Evolutionary conservation across 2,888 invertebrate genomes (phyloP).

Genomic region (Ceramica pisi): DNA sequence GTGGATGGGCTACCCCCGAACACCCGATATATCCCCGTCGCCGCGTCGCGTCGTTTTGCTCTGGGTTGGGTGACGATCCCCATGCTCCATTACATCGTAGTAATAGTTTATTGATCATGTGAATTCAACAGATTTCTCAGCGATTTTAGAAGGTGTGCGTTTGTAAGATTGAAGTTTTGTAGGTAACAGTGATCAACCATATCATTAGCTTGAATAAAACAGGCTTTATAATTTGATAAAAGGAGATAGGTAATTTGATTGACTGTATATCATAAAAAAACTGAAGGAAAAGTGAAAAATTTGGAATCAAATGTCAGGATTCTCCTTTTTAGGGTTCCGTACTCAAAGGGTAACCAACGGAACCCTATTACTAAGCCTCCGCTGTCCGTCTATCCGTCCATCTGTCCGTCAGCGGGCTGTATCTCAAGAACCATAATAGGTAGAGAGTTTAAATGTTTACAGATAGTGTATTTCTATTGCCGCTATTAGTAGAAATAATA

Average conservation of each 20-base stretch:
- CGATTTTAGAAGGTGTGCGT: too few relatives aligned
- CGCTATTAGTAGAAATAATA: too few relatives aligned
- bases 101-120: conserved; percentile 40
- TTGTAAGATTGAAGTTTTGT: background rate
- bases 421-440: too few relatives aligned
- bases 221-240: background rate
- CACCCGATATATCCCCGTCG: conserved; percentile 31
- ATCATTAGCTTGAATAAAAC: too few relatives aligned
- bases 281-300: background rate
- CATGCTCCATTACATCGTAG: conserved; percentile 27
- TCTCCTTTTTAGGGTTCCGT: conserved; percentile 8
- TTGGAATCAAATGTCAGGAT: background rate
- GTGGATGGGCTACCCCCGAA: conserved; percentile 5
- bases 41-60: conserved; percentile 32
- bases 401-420: too few relatives aligned
- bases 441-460: too few relatives aligned
- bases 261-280: background rate
- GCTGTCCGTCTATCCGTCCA: too few relatives aligned
- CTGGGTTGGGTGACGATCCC: conserved; percentile 21
- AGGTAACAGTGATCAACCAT: background rate
- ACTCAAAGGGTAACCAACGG: too few relatives aligned
- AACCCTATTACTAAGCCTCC: too few relatives aligned
- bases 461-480: too few relatives aligned
- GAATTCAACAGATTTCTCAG: background rate
- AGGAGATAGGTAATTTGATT: background rate